These are phyloP conservation scores for Egretta garzetta DNA, from an alignment of 2,113 vertebrate genomes.

Conservation along the genomic window DNA sequence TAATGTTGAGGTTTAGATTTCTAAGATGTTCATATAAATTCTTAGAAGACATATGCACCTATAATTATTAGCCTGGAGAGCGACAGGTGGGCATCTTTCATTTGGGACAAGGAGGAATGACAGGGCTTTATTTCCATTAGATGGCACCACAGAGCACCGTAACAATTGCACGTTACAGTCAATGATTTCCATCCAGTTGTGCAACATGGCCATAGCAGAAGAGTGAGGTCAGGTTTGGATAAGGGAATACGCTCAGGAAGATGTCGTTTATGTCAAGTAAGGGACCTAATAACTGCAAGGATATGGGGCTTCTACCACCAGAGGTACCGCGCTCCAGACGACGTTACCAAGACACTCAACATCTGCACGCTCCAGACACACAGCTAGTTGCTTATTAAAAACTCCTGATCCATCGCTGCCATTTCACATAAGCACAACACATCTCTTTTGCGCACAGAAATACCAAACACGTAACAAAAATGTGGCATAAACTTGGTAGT, in stretches of 20 bases:
- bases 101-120: not conserved
- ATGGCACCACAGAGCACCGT: conserved; percentile 44
- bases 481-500: rapidly evolving
- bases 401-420: not conserved
- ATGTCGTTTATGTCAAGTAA: not conserved
- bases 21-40: rapidly evolving
- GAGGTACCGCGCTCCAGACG: not conserved
- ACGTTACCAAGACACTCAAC: not conserved
- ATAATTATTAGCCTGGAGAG: not conserved
- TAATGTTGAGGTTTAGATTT: rapidly evolving
- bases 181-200: not conserved
- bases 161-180: not conserved
- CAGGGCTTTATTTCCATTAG: conserved; percentile 18
- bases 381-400: not conserved
- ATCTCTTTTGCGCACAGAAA: not conserved
- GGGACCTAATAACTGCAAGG: not conserved
- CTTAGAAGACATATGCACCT: not conserved
- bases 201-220: not conserved
- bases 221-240: not conserved
- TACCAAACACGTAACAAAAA: not conserved
- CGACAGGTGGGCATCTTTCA: not conserved
- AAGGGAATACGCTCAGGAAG: not conserved
- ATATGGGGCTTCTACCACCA: not conserved
- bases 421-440: not conserved
- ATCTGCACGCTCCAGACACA: rapidly evolving